Evolutionary conservation across 64 coral and sea anemone species (phyloP).

Genomic region (Acropora tenuis): DNA sequence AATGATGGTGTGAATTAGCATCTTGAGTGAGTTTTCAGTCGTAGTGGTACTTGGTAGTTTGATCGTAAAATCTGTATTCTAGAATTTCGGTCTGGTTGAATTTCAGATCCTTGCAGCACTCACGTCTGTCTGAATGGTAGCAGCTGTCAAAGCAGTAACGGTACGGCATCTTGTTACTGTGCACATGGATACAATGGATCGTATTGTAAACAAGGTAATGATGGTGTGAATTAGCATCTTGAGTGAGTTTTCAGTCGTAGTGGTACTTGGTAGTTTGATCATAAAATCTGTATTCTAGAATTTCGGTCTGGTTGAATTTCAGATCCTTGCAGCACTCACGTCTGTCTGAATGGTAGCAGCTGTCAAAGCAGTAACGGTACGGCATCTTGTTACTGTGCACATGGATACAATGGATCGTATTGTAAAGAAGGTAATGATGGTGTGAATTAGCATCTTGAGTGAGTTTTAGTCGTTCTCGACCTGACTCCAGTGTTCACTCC

Average conservation of each 20-base stretch:
- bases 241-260: no score
- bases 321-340: background rate
- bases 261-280: background rate
- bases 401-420: background rate
- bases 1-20: no score
- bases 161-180: background rate
- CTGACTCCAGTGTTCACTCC: no score
- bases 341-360: background rate
- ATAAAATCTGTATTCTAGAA: no score
- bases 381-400: background rate
- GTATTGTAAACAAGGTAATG: background rate
- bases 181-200: background rate
- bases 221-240: background rate
- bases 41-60: no score
- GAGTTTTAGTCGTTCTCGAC: no score
- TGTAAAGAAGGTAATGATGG: constrained; percentile 1
- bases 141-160: background rate
- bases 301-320: background rate
- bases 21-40: no score
- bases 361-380: background rate
- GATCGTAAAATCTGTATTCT: no score
- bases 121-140: background rate
- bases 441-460: no score
- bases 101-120: constrained; percentile 10
- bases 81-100: background rate